A percentile compares a stretch with the other conserved stretches of the same genome.
phyloP scores from a whole-genome alignment of 2,113 vertebrate genomes.

The Calyptommatus sinebrachiatus region DNA sequence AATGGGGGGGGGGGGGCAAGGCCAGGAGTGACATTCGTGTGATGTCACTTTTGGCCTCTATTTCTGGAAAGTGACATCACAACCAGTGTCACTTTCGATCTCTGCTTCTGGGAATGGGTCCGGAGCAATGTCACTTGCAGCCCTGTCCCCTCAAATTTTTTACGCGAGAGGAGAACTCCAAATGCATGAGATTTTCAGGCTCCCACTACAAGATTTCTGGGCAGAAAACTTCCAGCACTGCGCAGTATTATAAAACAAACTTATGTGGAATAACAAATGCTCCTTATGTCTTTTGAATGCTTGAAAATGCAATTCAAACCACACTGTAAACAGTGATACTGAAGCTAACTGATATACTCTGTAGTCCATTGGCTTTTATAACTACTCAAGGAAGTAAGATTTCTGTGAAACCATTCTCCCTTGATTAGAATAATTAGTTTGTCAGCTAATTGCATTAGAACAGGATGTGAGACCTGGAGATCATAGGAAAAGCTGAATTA shows the following conservation, averaged over 20 bases:
- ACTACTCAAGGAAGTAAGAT: slow-evolving; percentile 78
- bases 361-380: slow-evolving; percentile 76
- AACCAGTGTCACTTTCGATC: no score
- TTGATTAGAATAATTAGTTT: slow-evolving; percentile 80
- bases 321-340: slow-evolving; percentile 74
- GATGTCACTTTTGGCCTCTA: no score
- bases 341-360: slow-evolving; percentile 69
- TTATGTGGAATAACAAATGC: slow-evolving; percentile 30
- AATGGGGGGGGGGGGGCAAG: no score
- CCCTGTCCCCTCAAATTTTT: no score
- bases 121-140: no score
- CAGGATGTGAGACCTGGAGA: slow-evolving; percentile 77
- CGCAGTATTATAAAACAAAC: neutral
- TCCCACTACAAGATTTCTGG: no score
- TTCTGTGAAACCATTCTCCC: slow-evolving; percentile 76
- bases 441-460: slow-evolving; percentile 77
- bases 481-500: slow-evolving; percentile 65
- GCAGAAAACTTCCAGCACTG: no score
- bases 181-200: no score
- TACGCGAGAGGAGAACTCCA: no score
- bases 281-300: slow-evolving; percentile 58
- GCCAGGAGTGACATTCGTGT: no score
- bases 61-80: no score
- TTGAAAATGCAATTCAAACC: slow-evolving; percentile 65
- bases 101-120: no score